A percentile compares a stretch with the other conserved stretches of the same genome.
Conservation (phyloP, 1,140 invertebrate species). For the Lepidurus packardi region DNA sequence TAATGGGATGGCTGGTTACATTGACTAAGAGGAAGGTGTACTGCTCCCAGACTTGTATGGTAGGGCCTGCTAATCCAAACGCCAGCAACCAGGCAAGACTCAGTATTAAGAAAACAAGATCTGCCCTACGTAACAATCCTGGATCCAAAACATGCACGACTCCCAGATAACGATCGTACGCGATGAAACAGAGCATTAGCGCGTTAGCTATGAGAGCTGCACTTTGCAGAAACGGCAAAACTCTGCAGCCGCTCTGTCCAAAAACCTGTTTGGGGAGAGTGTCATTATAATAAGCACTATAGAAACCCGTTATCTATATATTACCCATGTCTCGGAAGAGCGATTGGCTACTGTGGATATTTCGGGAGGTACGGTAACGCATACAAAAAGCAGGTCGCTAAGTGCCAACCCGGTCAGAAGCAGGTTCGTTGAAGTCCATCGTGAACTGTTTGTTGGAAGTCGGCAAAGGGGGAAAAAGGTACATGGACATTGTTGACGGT, state of each 20-base stretch:
- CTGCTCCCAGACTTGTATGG: conserved; percentile 24
- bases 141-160: conserved; percentile 28
- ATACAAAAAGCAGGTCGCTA: conserved; percentile 32
- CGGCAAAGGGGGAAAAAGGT: neutral
- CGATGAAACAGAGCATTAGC: conserved; percentile 33
- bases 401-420: conserved; percentile 32
- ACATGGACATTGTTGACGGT: neutral
- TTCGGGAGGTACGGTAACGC: conserved; percentile 31
- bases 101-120: neutral
- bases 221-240: conserved; percentile 32
- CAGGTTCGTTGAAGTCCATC: conserved; percentile 33
- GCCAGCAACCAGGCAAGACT: neutral
- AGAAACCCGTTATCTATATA: neutral
- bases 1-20: neutral
- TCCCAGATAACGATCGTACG: conserved; percentile 34
- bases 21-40: conserved; percentile 8
- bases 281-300: neutral
- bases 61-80: conserved; percentile 28
- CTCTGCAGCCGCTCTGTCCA: conserved; percentile 26
- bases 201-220: conserved; percentile 31
- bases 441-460: conserved; percentile 22
- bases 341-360: conserved; percentile 28
- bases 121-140: neutral
- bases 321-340: conserved; percentile 32
- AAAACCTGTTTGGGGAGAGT: conserved; percentile 26